Evolutionary conservation across 2,113 vertebrate genomes (phyloP), one percentile per base, ranked within the genome.

Genomic region (Azemiops feae): DNA sequence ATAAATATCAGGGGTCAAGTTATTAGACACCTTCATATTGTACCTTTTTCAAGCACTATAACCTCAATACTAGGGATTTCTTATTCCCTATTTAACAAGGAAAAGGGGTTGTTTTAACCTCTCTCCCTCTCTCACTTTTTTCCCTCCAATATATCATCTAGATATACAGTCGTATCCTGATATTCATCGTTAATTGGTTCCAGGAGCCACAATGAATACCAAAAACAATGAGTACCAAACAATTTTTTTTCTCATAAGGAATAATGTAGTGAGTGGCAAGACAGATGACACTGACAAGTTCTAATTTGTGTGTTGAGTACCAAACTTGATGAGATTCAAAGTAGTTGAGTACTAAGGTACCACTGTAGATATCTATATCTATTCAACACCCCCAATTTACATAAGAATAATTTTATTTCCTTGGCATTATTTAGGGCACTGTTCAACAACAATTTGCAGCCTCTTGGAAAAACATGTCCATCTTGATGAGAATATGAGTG

Each of bases 401-500:
- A 50, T n/a, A 18, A 53, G 85, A 69, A 50, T 25, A 47, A 87
- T 87, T 90, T 43, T 4, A 50, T 1, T 27, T 5, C 22, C 90
- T 25, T 69, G 81, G 50, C 39, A 20, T 54, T 92, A 25, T n/a
- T 92, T 81, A 43, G 87, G 60, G 60, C 53, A 92, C 74, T 55
- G 54, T 89, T 88, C 50, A 55, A 55, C 58, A 74, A 45, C 12
- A 93, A 89, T 52, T 92, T 85, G 86, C 64, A 43, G 58, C 23
- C 9, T 0, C 47, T 86, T 16, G 9, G 53, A 58, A 74, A 89
- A 5, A 89, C 8, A 0, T 0, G 5, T 85, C 54, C 3, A 25
- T 30, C 88, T 92, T 93, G 50, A 92, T 92, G 60, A 34, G 47
- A 39, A 88, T 74, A 88, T 16, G 23, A 54, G n/a, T 92, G 91